Conservation (phyloP, 2,797 vertebrate genomes). For the Channallabes apus region DNA sequence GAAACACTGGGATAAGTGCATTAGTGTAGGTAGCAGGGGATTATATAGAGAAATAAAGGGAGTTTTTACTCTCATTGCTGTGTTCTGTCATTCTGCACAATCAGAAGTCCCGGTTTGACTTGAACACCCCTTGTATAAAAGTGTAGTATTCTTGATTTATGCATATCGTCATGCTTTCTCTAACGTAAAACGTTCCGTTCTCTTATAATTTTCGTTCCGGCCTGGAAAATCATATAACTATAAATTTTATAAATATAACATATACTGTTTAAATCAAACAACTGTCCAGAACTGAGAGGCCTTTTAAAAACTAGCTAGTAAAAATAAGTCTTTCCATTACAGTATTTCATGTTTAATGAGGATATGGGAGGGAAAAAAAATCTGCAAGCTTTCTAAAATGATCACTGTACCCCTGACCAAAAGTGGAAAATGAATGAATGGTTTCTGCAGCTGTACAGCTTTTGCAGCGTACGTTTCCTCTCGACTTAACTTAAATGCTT, state of each 20-base stretch:
- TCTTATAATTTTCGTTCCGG: not conserved
- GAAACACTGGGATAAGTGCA: too few relatives aligned
- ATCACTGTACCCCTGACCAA: not conserved
- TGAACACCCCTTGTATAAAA: too few relatives aligned
- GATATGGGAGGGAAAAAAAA: not conserved
- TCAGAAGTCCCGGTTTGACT: too few relatives aligned
- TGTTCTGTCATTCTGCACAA: too few relatives aligned
- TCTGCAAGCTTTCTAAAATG: too few relatives aligned
- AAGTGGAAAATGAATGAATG: not conserved
- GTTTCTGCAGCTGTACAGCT: not conserved
- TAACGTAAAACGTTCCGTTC: not conserved
- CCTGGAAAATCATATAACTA: not conserved
- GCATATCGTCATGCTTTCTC: too few relatives aligned
- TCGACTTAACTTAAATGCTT: not conserved
- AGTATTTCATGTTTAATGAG: not conserved
- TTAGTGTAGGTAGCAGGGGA: too few relatives aligned
- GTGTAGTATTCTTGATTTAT: not conserved
- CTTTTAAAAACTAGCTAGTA: not conserved
- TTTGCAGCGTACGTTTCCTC: not conserved
- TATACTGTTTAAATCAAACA: too few relatives aligned
- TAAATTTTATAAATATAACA: too few relatives aligned
- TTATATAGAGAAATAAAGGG: too few relatives aligned
- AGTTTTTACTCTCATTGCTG: too few relatives aligned
- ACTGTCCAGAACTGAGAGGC: not conserved
- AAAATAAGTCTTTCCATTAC: not conserved